Evolutionary conservation across 2,113 vertebrate species (phyloP).

Genomic region (Sialia sialis): DNA sequence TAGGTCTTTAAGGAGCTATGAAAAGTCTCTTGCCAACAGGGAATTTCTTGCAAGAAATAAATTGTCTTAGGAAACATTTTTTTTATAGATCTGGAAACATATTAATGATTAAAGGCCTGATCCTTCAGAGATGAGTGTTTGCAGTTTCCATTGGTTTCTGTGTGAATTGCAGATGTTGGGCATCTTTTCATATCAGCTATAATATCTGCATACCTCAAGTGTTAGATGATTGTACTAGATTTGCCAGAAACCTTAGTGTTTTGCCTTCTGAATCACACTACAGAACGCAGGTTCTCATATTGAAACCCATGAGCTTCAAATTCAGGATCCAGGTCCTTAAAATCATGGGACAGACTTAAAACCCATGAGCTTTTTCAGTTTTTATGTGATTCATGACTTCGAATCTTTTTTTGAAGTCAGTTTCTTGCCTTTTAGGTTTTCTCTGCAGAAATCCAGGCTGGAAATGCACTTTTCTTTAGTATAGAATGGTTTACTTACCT

Average conservation of each 20-base stretch:
- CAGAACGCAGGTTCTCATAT: neutral
- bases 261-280: neutral
- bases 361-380: neutral
- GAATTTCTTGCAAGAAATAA: constrained; percentile 65
- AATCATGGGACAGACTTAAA: neutral
- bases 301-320: neutral
- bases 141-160: constrained; percentile 23
- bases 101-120: constrained; percentile 39
- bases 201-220: neutral
- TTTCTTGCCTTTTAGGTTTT: neutral
- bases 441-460: neutral
- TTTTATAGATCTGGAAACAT: constrained; percentile 62
- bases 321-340: neutral
- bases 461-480: neutral
- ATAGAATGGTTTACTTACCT: neutral
- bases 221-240: neutral
- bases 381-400: neutral
- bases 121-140: constrained; percentile 9
- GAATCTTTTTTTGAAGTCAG: neutral
- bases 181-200: neutral
- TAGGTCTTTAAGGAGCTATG: constrained; percentile 52
- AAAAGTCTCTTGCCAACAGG: constrained; percentile 62
- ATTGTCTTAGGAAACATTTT: constrained; percentile 54
- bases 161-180: neutral
- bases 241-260: neutral